Evolutionary conservation across 1,140 invertebrate genomes (phyloP), one percentile per base, ranked within the genome.

Genomic region (Lordiphosa clarofinis): DNA sequence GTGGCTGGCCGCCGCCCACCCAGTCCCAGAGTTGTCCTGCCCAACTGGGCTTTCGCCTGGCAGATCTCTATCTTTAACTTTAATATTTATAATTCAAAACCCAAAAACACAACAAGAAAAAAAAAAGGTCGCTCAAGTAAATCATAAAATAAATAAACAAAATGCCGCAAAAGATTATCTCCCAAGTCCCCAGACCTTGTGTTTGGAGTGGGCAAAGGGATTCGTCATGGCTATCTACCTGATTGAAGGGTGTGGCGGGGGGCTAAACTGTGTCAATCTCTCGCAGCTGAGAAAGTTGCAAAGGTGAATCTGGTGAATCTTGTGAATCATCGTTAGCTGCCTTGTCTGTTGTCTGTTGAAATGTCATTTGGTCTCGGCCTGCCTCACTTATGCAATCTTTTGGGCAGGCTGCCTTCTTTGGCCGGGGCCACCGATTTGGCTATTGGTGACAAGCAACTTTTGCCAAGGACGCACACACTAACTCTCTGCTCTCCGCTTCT

Each of bases 401-500:
- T 38, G 13, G 53, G 13, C 55, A 40, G 21, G 33, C 28, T 68
- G 52, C 73, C 73, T 60, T 72, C 52, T 76, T 76, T 56, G 73
- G 74, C 21, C 50, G 36, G 15, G 15, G 13, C 28, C 13, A 47
- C 64, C 44, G 43, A 55, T 73, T 72, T 79, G 84, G 82, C 44
- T 61, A 82, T 79, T 67, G 66, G 66, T 86, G 76, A 82, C 82
- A 87, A 73, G 64, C 82, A 49, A 57, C 73, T 82, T 55, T 56
- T 28, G 21, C 47, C 49, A 56, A 66, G 60, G 66, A 71, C 67
- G 59, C 56, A 11, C 38, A 28, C 24, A 55, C 49, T 46, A 40
- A 56, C 28, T 37, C 9, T 37, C 37, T 33, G 6, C 9, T 64
- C 65, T 43, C 9, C 21, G 21, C 21, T 24, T 39, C 3, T 58